Evolutionary conservation across 2,888 invertebrate species (phyloP), one percentile per base, ranked within the genome.

Genomic region (Drosophila suboccidentalis): DNA sequence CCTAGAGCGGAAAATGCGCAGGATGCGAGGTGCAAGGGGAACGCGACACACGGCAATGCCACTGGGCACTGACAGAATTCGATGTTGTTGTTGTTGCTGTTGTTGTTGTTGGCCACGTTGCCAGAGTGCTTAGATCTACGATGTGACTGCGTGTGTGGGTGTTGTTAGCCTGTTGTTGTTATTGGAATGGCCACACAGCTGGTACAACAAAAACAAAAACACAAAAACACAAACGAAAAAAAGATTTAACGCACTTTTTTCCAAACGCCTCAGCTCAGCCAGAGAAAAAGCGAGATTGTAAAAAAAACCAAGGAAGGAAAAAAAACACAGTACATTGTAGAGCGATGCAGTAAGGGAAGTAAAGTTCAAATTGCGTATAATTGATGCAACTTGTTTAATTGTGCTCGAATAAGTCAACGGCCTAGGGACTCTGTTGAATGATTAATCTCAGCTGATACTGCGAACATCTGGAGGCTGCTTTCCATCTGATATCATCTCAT

Each of bases 111-210:
- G 41, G 49, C 36, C 60, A 61, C 57, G 71, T 54, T 71, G 59
- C 67, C 39, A 65, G 64, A 78, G 68, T 75, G 75, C 82, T 54
- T 62, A 38, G 47, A 36, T 62, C 41, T 63, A 46, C 26, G 32
- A 44, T 44, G 60, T 60, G 55, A 13, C 11, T 38, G 15, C 22
- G 65, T 32, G 44, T 47, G 61, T 55, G 43, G 46, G 34, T 63
- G 78, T 55, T 81, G 57, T 64, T 62, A 46, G 54, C 32, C 55
- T 63, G 57, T 58, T 80, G 76, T 57, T 77, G 58, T 75, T 80
- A 69, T 70, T 87, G 82, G 88, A 89, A 86, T 82, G 71, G 85
- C 61, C 88, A 55, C 86, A 70, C 90, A 84, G 80, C 85, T 85
- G 90, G 72, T 62, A 65, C 58, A 49, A 38, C n/a, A 46, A 6